Conservation (phyloP, 2,797 vertebrate genomes). For the Hippoglossus hippoglossus region DNA sequence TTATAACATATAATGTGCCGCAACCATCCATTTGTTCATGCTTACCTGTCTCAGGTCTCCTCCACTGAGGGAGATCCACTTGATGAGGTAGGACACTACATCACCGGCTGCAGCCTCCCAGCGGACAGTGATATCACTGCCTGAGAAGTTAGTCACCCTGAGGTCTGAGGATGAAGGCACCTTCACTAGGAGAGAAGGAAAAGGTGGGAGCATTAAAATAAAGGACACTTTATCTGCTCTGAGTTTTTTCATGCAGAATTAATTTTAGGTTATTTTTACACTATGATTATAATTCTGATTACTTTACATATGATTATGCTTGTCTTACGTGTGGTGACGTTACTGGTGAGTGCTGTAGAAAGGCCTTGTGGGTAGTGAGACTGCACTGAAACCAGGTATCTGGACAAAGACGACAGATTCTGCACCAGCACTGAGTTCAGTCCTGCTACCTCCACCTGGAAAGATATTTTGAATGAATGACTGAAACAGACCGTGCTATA, state of each 20-base stretch:
- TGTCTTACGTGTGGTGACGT: conserved; percentile 90
- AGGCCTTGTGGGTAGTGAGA: conserved; percentile 85
- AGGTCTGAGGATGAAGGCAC: conserved; percentile 88
- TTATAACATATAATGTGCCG: neutral
- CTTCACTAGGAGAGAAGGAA: conserved; percentile 82
- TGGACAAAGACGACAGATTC: conserved; percentile 90
- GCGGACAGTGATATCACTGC: conserved; percentile 84
- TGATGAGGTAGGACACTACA: conserved; percentile 92
- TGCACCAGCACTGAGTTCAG: conserved; percentile 85
- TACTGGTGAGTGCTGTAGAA: conserved; percentile 84
- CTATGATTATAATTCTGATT: no score
- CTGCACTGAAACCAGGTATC: conserved; percentile 88
- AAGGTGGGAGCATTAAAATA: neutral
- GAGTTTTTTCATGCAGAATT: neutral
- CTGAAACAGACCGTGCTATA: neutral
- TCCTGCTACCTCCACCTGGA: conserved; percentile 88
- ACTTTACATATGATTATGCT: neutral
- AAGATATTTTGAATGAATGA: conserved; percentile 7
- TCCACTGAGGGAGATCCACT: conserved; percentile 91
- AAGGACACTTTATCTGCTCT: neutral
- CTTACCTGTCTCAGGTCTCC: conserved; percentile 90
- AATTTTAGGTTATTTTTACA: no score
- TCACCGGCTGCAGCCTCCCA: conserved; percentile 90
- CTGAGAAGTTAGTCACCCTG: conserved; percentile 88
- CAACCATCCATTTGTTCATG: neutral